These are phyloP conservation scores for Crypturellus undulatus DNA, from an alignment of 2,113 vertebrate genomes.

Conservation along the genomic window DNA sequence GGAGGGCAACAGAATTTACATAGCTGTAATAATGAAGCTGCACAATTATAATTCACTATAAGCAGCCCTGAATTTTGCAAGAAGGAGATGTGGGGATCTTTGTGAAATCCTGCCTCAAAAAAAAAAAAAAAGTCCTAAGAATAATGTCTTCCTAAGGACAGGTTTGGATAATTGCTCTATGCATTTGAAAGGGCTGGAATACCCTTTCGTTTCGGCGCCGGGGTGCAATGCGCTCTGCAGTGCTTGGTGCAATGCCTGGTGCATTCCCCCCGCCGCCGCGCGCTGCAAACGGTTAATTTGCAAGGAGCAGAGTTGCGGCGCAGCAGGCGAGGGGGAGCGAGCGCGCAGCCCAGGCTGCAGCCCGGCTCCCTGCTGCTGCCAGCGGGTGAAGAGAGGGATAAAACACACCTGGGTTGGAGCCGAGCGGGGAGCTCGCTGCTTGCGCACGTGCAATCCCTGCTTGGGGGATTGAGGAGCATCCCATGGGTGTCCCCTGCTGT, in stretches of 20 bases:
- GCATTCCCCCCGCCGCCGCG: conserved; percentile 50
- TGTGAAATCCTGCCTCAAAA: background rate
- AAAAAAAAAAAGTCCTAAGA: background rate
- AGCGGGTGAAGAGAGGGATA: background rate
- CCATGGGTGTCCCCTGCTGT: background rate
- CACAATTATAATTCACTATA: conserved; percentile 38
- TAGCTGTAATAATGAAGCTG: background rate
- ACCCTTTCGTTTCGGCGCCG: conserved; percentile 47
- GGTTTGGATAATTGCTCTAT: conserved; percentile 38
- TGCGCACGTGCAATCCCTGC: background rate
- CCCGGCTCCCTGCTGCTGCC: background rate
- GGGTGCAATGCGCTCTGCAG: conserved; percentile 56
- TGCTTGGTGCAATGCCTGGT: conserved; percentile 69
- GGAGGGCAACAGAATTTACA: conserved; percentile 22
- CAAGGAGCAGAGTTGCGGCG: conserved; percentile 59
- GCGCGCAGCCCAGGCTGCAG: conserved; percentile 41
- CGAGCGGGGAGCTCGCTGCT: background rate
- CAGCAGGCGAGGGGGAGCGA: conserved; percentile 57
- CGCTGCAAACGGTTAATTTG: conserved; percentile 66
- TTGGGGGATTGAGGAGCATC: background rate
- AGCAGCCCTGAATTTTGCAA: background rate
- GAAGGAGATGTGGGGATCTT: conserved; percentile 35
- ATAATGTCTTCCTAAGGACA: conserved; percentile 19
- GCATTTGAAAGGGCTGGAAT: conserved; percentile 33
- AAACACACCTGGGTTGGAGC: background rate